Percentiles rank a stretch among this genome's conserved stretches.
phyloP scores from a whole-genome alignment of 2,113 vertebrate species.

The Vulpes ferrilata region DNA sequence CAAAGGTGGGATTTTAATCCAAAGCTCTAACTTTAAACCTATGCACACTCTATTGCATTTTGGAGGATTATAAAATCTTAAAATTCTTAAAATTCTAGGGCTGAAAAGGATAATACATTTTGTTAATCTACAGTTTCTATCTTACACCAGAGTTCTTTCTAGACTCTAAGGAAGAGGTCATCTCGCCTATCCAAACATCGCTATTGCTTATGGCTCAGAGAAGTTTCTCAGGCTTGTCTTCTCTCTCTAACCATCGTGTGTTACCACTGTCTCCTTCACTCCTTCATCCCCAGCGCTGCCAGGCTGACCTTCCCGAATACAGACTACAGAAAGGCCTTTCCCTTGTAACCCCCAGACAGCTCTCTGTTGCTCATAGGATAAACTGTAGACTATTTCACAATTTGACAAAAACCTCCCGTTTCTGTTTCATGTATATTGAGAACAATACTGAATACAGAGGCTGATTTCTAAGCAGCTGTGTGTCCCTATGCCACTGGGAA shows the following conservation, averaged over 20 bases:
- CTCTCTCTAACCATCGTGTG: not conserved
- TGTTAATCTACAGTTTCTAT: not conserved
- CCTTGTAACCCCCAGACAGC: not conserved
- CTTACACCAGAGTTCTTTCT: not conserved
- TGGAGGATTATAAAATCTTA: not conserved
- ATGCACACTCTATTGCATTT: not conserved
- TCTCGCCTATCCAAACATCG: not conserved
- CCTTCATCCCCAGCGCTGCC: not conserved
- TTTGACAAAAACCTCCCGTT: not conserved
- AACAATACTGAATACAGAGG: not conserved
- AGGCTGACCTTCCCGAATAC: not conserved
- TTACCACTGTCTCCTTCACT: accelerated
- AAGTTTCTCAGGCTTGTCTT: not conserved
- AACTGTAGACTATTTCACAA: not conserved
- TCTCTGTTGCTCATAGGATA: not conserved
- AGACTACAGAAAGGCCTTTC: not conserved
- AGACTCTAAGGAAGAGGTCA: not conserved
- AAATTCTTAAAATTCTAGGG: not conserved
- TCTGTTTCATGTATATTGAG: not conserved
- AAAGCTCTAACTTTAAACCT: not conserved
- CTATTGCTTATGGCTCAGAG: not conserved
- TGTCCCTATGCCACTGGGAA: not conserved
- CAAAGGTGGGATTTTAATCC: not conserved
- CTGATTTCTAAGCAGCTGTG: not conserved
- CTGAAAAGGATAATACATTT: not conserved